Percentiles rank a stretch among this genome's conserved stretches.
Conservation (phyloP, 2,797 vertebrate species). For the Sorex maritimensis region DNA sequence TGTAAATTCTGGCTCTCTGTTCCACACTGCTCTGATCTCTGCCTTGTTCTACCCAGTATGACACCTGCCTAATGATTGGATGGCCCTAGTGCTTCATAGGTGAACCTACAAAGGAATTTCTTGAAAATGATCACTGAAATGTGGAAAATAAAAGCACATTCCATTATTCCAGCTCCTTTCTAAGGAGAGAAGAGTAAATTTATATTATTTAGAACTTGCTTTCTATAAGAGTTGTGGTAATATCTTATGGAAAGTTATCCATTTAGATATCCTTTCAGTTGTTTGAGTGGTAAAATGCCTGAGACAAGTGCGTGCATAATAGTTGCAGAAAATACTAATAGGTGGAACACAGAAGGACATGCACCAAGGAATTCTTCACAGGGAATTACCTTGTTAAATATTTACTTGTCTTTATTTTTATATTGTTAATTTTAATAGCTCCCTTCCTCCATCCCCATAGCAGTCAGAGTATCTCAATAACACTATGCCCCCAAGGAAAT, state of each 20-base stretch:
- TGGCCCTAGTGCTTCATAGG: not conserved
- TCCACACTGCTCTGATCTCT: not conserved
- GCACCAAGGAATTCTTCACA: constrained; percentile 18
- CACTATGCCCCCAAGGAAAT: constrained; percentile 64
- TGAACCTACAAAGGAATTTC: not conserved
- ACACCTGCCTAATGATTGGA: not conserved
- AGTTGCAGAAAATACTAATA: constrained; percentile 29
- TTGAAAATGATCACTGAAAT: constrained; percentile 6
- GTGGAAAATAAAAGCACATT: not conserved
- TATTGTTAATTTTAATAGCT: constrained; percentile 68
- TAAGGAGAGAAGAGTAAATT: not conserved
- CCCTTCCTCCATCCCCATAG: constrained; percentile 38
- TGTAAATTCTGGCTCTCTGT: not conserved
- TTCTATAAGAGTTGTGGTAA: not conserved
- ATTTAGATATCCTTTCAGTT: not conserved
- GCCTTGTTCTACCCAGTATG: not conserved
- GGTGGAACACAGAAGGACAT: not conserved
- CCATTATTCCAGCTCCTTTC: not conserved
- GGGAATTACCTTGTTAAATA: not conserved
- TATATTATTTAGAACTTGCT: not conserved
- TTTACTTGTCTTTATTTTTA: not conserved
- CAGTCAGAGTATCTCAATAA: constrained; percentile 61
- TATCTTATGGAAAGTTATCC: not conserved
- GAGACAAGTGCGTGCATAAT: not conserved
- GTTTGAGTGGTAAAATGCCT: not conserved